These are phyloP conservation scores for Synaphobranchus kaupii DNA, from an alignment of 2,797 vertebrate genomes.

Conservation along the genomic window DNA sequence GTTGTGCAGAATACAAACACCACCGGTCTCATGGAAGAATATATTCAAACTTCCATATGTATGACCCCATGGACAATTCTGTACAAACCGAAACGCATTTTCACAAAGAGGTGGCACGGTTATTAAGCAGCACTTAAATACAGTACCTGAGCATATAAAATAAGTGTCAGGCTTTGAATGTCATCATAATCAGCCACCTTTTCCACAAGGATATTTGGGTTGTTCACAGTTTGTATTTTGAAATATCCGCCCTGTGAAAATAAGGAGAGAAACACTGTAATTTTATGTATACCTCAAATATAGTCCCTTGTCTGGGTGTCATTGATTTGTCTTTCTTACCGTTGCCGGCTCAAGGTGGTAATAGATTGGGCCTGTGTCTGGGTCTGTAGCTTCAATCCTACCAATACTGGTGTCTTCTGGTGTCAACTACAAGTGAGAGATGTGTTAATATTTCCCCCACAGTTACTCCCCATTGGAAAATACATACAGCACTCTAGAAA, in stretches of 20 bases:
- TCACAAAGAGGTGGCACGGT: neutral
- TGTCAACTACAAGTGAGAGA: conserved; percentile 58
- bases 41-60: neutral
- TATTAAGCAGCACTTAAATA: too few species aligned
- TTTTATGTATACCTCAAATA: neutral
- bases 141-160: conserved; percentile 72
- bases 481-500: neutral
- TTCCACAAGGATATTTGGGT: conserved; percentile 69
- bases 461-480: neutral
- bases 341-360: conserved; percentile 69
- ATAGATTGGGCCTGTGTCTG: conserved; percentile 70
- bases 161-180: conserved; percentile 70
- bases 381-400: conserved; percentile 69
- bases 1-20: neutral
- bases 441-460: neutral
- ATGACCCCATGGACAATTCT: neutral
- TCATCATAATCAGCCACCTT: conserved; percentile 72
- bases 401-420: conserved; percentile 69
- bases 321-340: conserved; percentile 54
- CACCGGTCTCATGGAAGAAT: neutral
- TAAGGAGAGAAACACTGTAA: neutral
- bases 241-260: conserved; percentile 73
- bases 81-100: neutral
- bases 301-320: neutral
- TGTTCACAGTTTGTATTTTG: conserved; percentile 69